These are phyloP conservation scores for Synanthedon vespiformis DNA, from an alignment of 2,888 invertebrate genomes.

Conservation along the genomic window DNA sequence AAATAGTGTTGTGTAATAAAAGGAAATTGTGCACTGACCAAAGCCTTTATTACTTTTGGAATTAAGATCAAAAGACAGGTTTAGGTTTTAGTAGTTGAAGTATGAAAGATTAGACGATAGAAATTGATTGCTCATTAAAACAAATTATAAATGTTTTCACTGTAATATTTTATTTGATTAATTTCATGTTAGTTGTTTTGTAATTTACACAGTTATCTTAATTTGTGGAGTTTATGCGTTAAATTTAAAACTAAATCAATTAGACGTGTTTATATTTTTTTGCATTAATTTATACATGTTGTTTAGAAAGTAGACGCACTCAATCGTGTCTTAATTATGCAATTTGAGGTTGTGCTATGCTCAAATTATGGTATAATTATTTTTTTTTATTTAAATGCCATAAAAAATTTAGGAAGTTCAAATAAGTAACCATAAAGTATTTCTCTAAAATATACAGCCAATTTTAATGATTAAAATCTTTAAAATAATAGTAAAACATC, in stretches of 20 bases:
- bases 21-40: constrained; percentile 56
- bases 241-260: constrained; percentile 5
- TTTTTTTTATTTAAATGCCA: too few species aligned
- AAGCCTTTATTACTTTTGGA: constrained; percentile 64
- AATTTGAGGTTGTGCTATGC: too few species aligned
- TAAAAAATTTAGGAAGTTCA: too few species aligned
- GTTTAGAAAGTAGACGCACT: too few species aligned
- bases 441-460: too few species aligned
- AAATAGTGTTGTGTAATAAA: constrained; percentile 7
- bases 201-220: constrained; percentile 30
- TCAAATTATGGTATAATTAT: too few species aligned
- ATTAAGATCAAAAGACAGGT: constrained; percentile 24
- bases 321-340: too few species aligned
- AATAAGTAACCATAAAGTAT: too few species aligned
- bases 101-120: constrained; percentile 18
- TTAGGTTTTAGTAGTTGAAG: constrained; percentile 14
- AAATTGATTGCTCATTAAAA: constrained; percentile 36
- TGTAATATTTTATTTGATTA: constrained; percentile 24
- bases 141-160: constrained; percentile 32
- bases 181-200: constrained; percentile 32
- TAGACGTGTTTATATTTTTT: too few species aligned
- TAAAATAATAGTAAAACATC: too few species aligned
- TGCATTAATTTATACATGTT: too few species aligned
- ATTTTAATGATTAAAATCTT: too few species aligned
- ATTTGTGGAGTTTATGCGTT: constrained; percentile 24